Conservation (phyloP, 1,140 invertebrate genomes). For the Pseudomyrmex concolor region DNA sequence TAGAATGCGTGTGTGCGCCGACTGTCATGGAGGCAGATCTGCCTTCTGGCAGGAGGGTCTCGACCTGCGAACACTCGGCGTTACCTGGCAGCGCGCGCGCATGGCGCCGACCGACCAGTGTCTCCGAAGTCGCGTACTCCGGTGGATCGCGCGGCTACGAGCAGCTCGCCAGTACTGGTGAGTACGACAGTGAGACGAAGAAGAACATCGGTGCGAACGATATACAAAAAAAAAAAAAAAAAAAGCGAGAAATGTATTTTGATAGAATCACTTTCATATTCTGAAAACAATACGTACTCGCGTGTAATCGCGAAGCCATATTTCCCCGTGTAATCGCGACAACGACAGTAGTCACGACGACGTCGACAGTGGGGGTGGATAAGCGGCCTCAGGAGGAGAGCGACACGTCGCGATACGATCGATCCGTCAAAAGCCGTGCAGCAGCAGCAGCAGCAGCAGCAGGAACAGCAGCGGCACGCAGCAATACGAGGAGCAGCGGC, state of each 20-base stretch:
- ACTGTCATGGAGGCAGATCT: constrained; percentile 70
- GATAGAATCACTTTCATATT: background rate
- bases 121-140: constrained; percentile 70
- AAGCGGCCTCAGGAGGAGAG: constrained; percentile 57
- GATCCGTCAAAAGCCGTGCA: constrained; percentile 69
- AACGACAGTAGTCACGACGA: background rate
- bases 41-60: constrained; percentile 69
- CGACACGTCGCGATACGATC: constrained; percentile 72
- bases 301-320: constrained; percentile 8
- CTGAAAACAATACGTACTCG: constrained; percentile 13
- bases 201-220: background rate
- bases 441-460: constrained; percentile 39
- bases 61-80: constrained; percentile 67
- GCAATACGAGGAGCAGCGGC: constrained; percentile 26
- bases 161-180: background rate
- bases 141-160: constrained; percentile 62
- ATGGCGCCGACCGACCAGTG: constrained; percentile 51
- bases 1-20: constrained; percentile 16
- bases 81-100: constrained; percentile 66
- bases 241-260: background rate
- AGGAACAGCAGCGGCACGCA: constrained; percentile 14
- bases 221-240: background rate
- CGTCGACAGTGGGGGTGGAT: background rate
- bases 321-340: background rate
- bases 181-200: background rate